Base-by-base conservation (phyloP, 1,140 invertebrate genomes). In the Apis laboriosa region DNA sequence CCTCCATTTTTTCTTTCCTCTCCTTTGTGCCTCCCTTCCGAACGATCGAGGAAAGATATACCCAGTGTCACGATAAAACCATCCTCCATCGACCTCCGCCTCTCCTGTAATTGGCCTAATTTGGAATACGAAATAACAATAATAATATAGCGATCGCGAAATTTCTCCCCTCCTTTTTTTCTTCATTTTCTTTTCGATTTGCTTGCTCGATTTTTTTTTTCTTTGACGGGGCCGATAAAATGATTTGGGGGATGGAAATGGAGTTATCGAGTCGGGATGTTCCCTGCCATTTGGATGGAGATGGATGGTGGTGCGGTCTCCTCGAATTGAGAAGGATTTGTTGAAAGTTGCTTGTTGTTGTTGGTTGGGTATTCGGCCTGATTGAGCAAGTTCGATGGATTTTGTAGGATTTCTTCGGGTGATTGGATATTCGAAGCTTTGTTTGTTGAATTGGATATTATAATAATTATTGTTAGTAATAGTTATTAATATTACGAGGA, bases 41-140 rank as follows among this genome's bases (percentile, higher is more conserved):
- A 43, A 28, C 21, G 55, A 74, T 9, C 24, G 7, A 60, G 15
- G 64, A 67, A 76, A 86, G 73, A 86, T 86, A 86, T 86, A 7
- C 1, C 1, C 76, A 60, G 56, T 24, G 21, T 28, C 53, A 66
- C 70, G 75, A 87, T 83, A 86, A 83, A 79, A 83, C 75, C 74
- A 34, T n/a, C 24, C 8, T 28, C 80, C 55, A 83, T 86, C 85
- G 64, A 83, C 86, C 51, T 34, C 9, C 53, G 34, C 34, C 34
- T 43, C 28, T 34, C 34, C 3, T 67, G 80, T 87, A 88, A 88
- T 88, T 84, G 71, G 56, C 66, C 79, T 83, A 60, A 73, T 82
- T 85, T 85, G 43, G 61, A 63, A 12, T 34, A 34, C 17, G 5
- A 15, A 13, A 21, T 34, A 3, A 34, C 28, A 34, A 34, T 34